Base-by-base conservation (phyloP, 2,113 vertebrate species). In the Paradoxurus hermaphroditus region DNA sequence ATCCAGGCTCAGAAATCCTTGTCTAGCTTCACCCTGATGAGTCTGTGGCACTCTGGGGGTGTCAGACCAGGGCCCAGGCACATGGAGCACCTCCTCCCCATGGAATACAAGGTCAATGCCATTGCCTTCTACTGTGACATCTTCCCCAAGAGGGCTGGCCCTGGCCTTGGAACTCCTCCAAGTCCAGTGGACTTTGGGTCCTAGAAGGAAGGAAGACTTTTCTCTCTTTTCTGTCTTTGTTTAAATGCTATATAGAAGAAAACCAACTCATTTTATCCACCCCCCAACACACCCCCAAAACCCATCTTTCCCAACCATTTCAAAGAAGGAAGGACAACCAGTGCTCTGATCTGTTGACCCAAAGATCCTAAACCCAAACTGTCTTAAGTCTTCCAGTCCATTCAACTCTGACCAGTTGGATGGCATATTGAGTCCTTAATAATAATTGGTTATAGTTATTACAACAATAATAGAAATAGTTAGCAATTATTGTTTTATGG, bases 21-120 rank as follows among this genome's bases (percentile, higher is more conserved):
- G 98, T 97, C 70, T 62, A 97, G 98, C 34, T 99, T 99, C 98
- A 99, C 99, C 91, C 99, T 99, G 65, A 95, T 99, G 96, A 98
- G 63, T 84, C 96, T 99, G 92, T 96, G 41, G 53, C 98, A 99
- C 46, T 99, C 99, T 12, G 99, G 99, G 0, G 99, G 98, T 0
- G 99, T 99, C 2, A 98, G 98, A 53, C 97, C 99, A 0, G 99
- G 99, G 0, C 99, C 99, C 27, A 91, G 89, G 67, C 97, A 63
- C n/a, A 86, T 98, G 0, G 99, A 99, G 0, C 46, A 86, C 7
- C 39, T 79, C 0, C 92, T 99, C 23, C 96, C 97, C 12, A 94
- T 99, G 97, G 98, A 99, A 89, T 99, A 99, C 39, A 41, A 59
- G 0, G 73, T 82, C 90, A 99, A 99, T 2, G 98, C 98, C 13